Conservation (phyloP, 2,113 vertebrate genomes). For the Phalacrocorax brasilianus region DNA sequence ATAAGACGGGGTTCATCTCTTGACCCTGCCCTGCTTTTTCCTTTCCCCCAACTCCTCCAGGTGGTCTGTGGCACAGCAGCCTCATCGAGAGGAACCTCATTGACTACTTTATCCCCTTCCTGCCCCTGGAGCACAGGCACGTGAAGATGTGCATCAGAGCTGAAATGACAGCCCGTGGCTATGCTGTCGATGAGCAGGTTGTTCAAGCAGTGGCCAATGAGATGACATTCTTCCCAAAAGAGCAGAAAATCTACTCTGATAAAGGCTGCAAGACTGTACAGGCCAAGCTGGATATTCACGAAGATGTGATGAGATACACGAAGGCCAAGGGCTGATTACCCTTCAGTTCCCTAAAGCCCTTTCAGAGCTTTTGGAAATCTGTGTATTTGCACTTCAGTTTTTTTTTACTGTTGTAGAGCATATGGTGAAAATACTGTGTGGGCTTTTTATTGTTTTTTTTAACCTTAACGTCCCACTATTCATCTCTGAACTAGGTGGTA, state of each 20-base stretch:
- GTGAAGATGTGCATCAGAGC: slow-evolving; percentile 85
- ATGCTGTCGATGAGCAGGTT: background rate
- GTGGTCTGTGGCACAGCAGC: slow-evolving; percentile 90
- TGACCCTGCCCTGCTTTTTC: background rate
- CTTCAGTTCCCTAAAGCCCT: background rate
- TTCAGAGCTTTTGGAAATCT: background rate
- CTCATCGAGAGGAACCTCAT: slow-evolving; percentile 92
- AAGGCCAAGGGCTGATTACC: background rate
- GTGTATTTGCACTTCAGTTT: slow-evolving; percentile 43
- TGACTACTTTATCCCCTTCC: slow-evolving; percentile 93
- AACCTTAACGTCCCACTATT: background rate
- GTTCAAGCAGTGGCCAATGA: slow-evolving; percentile 81
- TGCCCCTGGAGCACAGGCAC: slow-evolving; percentile 89
- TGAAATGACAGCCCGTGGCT: slow-evolving; percentile 77
- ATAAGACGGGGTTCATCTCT: background rate
- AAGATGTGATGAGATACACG: background rate
- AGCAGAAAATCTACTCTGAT: slow-evolving; percentile 83
- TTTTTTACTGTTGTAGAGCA: background rate
- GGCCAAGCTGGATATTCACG: slow-evolving; percentile 83
- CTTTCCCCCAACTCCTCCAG: slow-evolving; percentile 41
- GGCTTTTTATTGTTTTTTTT: background rate
- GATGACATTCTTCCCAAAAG: slow-evolving; percentile 87
- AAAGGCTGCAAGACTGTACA: slow-evolving; percentile 94
- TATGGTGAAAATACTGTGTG: background rate
- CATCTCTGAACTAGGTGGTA: background rate